Conservation (phyloP, 2,113 vertebrate species). For the Upupa epops region DNA sequence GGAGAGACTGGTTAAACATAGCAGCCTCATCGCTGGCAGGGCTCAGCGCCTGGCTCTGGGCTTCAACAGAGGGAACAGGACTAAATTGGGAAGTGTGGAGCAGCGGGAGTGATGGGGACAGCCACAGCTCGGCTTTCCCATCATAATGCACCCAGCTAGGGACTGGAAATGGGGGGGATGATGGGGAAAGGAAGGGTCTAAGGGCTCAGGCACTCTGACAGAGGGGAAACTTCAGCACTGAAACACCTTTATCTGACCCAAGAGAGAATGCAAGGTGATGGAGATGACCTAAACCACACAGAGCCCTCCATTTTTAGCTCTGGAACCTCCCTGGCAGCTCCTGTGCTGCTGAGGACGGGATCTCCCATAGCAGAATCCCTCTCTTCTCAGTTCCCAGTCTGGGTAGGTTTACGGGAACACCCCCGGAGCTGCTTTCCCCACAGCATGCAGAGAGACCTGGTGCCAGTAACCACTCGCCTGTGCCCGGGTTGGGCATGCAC, state of each 20-base stretch:
- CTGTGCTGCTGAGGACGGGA: background rate
- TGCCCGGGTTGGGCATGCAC: rapidly evolving
- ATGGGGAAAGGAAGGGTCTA: background rate
- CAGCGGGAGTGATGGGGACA: background rate
- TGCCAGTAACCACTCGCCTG: rapidly evolving
- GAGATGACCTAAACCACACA: background rate
- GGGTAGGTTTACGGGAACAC: background rate
- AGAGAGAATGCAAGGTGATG: background rate
- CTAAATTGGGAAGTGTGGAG: background rate
- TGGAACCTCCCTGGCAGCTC: background rate
- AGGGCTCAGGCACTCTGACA: background rate
- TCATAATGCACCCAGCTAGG: background rate
- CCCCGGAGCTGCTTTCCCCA: background rate
- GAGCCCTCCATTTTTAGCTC: background rate
- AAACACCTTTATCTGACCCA: background rate
- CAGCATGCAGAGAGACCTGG: rapidly evolving
- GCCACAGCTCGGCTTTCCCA: background rate
- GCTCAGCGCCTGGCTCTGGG: background rate
- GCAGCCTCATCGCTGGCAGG: background rate
- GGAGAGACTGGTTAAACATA: background rate
- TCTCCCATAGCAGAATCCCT: background rate
- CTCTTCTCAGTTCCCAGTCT: background rate
- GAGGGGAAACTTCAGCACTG: background rate
- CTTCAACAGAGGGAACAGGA: background rate
- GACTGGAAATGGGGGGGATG: background rate